These are phyloP conservation scores for Actinernus sp. DNA, from an alignment of 92 coral and sea anemone genomes.

Conservation along the genomic window DNA sequence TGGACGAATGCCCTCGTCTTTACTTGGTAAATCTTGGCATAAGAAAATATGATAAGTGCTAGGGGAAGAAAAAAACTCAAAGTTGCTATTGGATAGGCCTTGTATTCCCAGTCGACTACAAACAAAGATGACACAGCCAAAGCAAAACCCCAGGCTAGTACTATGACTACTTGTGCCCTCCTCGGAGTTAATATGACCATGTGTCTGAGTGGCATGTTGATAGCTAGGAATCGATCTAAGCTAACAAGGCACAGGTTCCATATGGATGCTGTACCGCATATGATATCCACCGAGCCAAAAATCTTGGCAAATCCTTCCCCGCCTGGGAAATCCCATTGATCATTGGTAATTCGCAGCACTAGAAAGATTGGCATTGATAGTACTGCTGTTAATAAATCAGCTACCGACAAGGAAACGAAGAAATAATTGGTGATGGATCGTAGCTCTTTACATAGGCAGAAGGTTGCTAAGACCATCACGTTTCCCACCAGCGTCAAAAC, in stretches of 20 bases:
- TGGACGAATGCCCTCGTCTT: slow-evolving; percentile 71
- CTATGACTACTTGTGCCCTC: slow-evolving; percentile 78
- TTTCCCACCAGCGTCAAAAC: slow-evolving; percentile 85
- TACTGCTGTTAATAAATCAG: slow-evolving; percentile 83
- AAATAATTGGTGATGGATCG: slow-evolving; percentile 93
- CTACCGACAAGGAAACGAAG: slow-evolving; percentile 80
- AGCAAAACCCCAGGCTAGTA: slow-evolving; percentile 86
- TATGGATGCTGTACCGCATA: slow-evolving; percentile 92
- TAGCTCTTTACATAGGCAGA: slow-evolving; percentile 84
- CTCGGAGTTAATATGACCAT: slow-evolving; percentile 84
- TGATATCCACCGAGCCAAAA: slow-evolving; percentile 82
- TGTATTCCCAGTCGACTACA: slow-evolving; percentile 68
- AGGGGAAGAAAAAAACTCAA: slow-evolving; percentile 88
- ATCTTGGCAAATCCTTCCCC: slow-evolving; percentile 56
- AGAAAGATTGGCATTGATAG: slow-evolving; percentile 93
- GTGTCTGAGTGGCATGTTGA: slow-evolving; percentile 82
- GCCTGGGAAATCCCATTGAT: slow-evolving; percentile 61
- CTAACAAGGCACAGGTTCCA: slow-evolving; percentile 99
- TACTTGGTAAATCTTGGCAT: slow-evolving; percentile 82
- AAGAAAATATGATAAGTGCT: slow-evolving; percentile 79
- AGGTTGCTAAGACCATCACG: slow-evolving; percentile 76
- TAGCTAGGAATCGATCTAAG: slow-evolving; percentile 92
- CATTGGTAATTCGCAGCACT: slow-evolving; percentile 50
- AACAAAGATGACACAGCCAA: slow-evolving; percentile 67
- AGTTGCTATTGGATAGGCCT: slow-evolving; percentile 77